phyloP scores from a whole-genome alignment of 2,113 vertebrate genomes.

The Riparia riparia region DNA sequence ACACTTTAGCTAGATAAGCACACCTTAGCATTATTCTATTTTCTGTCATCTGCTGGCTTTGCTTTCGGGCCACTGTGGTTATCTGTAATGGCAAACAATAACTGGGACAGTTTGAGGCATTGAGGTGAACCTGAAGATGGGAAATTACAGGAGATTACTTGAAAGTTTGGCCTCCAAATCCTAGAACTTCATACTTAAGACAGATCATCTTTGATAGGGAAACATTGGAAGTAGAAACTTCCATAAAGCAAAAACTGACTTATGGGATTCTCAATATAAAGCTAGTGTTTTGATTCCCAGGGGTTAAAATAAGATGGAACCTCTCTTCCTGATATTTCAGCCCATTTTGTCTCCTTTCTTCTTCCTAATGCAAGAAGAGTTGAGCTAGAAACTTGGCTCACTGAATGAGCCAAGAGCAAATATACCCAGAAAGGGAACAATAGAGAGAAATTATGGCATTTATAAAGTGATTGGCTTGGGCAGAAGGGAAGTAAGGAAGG shows the following conservation, averaged over 20 bases:
- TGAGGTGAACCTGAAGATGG: background rate
- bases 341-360: background rate
- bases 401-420: background rate
- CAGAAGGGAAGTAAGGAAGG: background rate
- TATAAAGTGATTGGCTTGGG: background rate
- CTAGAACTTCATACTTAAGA: background rate
- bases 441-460: conserved; percentile 8
- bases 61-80: background rate
- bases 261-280: background rate
- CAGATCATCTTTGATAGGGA: background rate
- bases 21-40: background rate
- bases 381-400: background rate
- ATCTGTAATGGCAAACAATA: background rate
- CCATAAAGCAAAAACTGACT: background rate
- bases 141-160: background rate
- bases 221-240: background rate
- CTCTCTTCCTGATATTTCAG: background rate
- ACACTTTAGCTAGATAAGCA: background rate
- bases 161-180: background rate
- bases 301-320: background rate
- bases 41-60: background rate
- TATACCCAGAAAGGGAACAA: background rate
- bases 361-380: background rate
- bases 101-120: background rate
- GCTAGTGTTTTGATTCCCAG: background rate